Percentiles rank a stretch among this genome's conserved stretches.
Conservation (phyloP, 2,888 invertebrate genomes). For the Celastrina argiolus region DNA sequence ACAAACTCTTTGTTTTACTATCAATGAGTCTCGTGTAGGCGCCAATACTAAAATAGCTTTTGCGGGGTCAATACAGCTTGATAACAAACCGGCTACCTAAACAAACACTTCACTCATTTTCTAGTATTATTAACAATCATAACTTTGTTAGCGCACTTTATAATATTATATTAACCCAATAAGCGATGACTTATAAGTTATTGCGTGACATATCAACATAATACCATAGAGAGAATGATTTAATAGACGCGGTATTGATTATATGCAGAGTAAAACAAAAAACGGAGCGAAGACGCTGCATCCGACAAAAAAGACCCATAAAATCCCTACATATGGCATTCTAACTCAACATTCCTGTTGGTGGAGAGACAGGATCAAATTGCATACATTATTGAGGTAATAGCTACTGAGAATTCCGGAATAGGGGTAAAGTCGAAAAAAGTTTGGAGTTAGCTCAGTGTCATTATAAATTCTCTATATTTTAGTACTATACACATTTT, state of each 20-base stretch:
- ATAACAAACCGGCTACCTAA: constrained; percentile 7
- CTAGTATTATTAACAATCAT: no score
- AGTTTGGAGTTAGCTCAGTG: no score
- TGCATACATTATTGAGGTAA: constrained; percentile 36
- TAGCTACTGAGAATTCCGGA: constrained; percentile 28
- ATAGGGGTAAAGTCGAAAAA: constrained; percentile 22
- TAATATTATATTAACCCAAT: not conserved
- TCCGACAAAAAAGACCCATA: constrained; percentile 36
- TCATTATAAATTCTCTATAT: no score
- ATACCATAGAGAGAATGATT: constrained; percentile 1
- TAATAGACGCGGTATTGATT: constrained; percentile 29
- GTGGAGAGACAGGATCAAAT: constrained; percentile 37
- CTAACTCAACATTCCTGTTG: constrained; percentile 30
- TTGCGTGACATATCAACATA: constrained; percentile 1
- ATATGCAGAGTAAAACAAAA: constrained; percentile 31
- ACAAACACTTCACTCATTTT: not conserved
- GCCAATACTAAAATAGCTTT: constrained; percentile 51
- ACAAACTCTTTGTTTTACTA: constrained; percentile 10
- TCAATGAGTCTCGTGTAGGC: constrained; percentile 29
- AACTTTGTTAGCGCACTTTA: no score
- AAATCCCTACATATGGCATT: constrained; percentile 34
- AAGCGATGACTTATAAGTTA: not conserved
- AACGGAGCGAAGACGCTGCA: constrained; percentile 29
- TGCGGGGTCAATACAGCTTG: constrained; percentile 23
- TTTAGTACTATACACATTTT: not conserved